Conservation (phyloP, 2,888 invertebrate genomes). For the Plagodis pulveraria region DNA sequence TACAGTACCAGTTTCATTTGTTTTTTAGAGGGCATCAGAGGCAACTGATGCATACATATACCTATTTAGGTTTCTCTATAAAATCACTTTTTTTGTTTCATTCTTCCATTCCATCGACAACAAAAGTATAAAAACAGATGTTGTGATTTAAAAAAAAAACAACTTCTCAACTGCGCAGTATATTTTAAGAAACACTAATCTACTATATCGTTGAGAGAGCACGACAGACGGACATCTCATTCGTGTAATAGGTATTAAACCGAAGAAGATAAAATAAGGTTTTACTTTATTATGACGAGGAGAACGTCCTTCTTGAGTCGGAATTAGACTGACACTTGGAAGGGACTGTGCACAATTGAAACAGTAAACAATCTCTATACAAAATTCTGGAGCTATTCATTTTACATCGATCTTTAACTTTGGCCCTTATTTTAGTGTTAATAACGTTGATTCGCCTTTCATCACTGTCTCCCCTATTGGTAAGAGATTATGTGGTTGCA, state of each 20-base stretch:
- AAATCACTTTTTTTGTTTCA: too few species aligned
- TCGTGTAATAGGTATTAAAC: constrained; percentile 16
- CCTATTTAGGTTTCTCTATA: too few species aligned
- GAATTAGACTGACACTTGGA: constrained; percentile 35
- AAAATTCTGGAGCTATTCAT: not conserved
- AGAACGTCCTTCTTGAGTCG: constrained; percentile 31
- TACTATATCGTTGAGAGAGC: constrained; percentile 8
- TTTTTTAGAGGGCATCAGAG: too few species aligned
- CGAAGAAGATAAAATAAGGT: constrained; percentile 14
- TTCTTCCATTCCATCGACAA: too few species aligned
- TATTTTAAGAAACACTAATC: constrained; percentile 10
- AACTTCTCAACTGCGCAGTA: not conserved
- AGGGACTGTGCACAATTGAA: constrained; percentile 3
- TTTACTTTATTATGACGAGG: constrained; percentile 16
- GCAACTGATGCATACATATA: too few species aligned
- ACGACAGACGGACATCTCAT: constrained; percentile 14
- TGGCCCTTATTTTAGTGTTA: not conserved
- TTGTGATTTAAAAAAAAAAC: too few species aligned
- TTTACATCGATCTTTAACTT: not conserved
- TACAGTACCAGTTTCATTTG: too few species aligned
- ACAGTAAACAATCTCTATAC: constrained; percentile 9
- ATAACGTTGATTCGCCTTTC: too few species aligned
- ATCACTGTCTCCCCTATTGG: too few species aligned
- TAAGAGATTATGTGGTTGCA: too few species aligned
- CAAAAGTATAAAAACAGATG: too few species aligned